Evolutionary conservation across 2,797 vertebrate genomes (phyloP).

Genomic region (Arrhamphus sclerolepis): DNA sequence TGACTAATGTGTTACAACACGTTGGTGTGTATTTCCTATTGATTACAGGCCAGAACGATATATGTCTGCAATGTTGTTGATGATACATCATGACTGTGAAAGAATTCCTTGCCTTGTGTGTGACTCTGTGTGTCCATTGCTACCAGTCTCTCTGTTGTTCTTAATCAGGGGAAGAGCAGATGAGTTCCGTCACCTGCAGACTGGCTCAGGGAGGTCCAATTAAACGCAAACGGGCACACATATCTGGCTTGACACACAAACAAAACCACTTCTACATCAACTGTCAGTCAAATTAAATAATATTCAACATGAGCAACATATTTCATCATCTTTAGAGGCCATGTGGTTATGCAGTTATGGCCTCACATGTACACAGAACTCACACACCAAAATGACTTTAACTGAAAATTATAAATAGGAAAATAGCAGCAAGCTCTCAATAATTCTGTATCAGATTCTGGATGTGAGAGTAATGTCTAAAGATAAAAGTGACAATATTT

Average conservation of each 20-base stretch:
- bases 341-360: conserved; percentile 30
- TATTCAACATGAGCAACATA: conserved; percentile 52
- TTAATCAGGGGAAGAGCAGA: conserved; percentile 77
- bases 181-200: conserved; percentile 78
- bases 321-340: conserved; percentile 61
- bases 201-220: conserved; percentile 78
- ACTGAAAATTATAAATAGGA: not conserved
- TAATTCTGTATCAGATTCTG: conserved; percentile 26
- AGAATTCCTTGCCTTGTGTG: conserved; percentile 13
- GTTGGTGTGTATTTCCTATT: conserved; percentile 36
- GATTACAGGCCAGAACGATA: conserved; percentile 34
- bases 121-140: conserved; percentile 15
- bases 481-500: conserved; percentile 40
- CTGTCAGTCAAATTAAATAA: conserved; percentile 61
- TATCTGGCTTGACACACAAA: conserved; percentile 30
- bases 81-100: conserved; percentile 41
- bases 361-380: not conserved
- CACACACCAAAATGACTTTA: too few species aligned
- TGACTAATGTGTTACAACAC: conserved; percentile 1
- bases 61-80: conserved; percentile 28
- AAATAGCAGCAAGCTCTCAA: conserved; percentile 23
- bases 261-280: conserved; percentile 40
- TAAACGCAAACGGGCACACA: conserved; percentile 62
- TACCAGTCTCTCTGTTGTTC: conserved; percentile 76
- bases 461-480: conserved; percentile 54